phyloP scores from a whole-genome alignment of 2,797 vertebrate species.

The Sphenopsis melanotis region DNA sequence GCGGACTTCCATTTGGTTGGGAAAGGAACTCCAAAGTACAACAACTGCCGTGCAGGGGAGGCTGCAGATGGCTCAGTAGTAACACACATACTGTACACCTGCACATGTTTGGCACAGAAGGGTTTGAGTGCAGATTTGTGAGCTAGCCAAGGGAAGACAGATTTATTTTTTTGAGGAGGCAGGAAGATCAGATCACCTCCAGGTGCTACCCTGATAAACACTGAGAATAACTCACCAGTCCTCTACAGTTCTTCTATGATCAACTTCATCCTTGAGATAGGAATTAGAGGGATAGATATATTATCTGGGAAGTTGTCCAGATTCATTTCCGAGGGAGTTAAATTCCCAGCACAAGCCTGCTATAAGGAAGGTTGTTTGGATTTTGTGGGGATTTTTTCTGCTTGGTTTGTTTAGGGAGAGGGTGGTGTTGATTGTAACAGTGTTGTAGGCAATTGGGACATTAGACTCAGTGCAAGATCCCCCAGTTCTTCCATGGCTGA shows the following conservation, averaged over 20 bases:
- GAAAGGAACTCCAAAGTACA: conserved; percentile 54
- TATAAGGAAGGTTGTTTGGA: background rate
- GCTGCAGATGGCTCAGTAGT: conserved; percentile 41
- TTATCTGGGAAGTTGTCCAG: conserved; percentile 37
- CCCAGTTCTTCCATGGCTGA: background rate
- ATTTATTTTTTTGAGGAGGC: conserved; percentile 57
- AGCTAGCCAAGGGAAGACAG: conserved; percentile 36
- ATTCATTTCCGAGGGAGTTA: conserved; percentile 34
- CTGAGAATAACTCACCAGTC: conserved; percentile 11
- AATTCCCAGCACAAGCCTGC: background rate
- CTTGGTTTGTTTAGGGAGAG: background rate
- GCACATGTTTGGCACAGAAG: conserved; percentile 51
- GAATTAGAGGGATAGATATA: background rate
- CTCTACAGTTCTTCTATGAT: background rate
- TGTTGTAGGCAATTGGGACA: background rate
- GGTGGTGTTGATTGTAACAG: background rate
- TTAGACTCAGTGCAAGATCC: background rate
- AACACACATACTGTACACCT: conserved; percentile 40
- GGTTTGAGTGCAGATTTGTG: conserved; percentile 38
- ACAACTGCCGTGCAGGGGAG: conserved; percentile 9
- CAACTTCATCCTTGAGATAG: conserved; percentile 1
- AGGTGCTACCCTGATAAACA: conserved; percentile 37
- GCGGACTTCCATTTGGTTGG: conserved; percentile 43
- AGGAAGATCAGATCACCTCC: conserved; percentile 57
- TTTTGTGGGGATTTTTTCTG: background rate